Evolutionary conservation across 2,113 vertebrate genomes (phyloP).

Genomic region (Scatophagus argus): DNA sequence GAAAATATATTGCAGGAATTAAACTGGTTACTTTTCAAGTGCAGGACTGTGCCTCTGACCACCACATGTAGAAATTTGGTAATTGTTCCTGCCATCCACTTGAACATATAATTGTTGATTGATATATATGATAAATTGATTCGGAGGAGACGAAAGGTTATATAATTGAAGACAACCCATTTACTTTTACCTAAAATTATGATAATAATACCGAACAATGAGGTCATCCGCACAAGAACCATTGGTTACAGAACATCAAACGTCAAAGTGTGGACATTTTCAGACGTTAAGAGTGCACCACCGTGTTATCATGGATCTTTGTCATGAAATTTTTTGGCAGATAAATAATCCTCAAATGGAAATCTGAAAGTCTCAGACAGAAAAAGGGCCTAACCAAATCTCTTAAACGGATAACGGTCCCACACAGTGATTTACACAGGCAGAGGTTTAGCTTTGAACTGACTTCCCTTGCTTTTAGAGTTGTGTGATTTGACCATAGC

Average conservation of each 20-base stretch:
- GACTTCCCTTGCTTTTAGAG: slow-evolving; percentile 45
- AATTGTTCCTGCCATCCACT: background rate
- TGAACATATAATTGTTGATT: background rate
- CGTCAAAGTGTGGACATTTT: slow-evolving; percentile 10
- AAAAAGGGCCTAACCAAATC: slow-evolving; percentile 69
- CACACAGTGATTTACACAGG: slow-evolving; percentile 63
- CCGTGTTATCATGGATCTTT: slow-evolving; percentile 24
- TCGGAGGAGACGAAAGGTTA: background rate
- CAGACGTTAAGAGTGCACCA: background rate
- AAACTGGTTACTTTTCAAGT: background rate
- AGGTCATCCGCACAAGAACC: background rate
- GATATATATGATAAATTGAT: too few species aligned
- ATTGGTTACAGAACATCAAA: background rate
- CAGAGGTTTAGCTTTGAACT: slow-evolving; percentile 68
- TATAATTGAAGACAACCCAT: background rate
- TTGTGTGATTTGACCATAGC: slow-evolving; percentile 30
- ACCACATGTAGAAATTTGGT: background rate
- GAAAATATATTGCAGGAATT: background rate
- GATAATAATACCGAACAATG: too few species aligned
- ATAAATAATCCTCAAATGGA: slow-evolving; percentile 67
- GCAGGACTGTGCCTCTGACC: background rate
- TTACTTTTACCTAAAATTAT: too few species aligned
- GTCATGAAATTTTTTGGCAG: slow-evolving; percentile 52
- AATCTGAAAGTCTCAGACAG: slow-evolving; percentile 64
- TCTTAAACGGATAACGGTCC: slow-evolving; percentile 73